Evolutionary conservation across 2,888 invertebrate genomes (phyloP), one percentile per base, ranked within the genome.

Genomic region (Lepidonotus clava): DNA sequence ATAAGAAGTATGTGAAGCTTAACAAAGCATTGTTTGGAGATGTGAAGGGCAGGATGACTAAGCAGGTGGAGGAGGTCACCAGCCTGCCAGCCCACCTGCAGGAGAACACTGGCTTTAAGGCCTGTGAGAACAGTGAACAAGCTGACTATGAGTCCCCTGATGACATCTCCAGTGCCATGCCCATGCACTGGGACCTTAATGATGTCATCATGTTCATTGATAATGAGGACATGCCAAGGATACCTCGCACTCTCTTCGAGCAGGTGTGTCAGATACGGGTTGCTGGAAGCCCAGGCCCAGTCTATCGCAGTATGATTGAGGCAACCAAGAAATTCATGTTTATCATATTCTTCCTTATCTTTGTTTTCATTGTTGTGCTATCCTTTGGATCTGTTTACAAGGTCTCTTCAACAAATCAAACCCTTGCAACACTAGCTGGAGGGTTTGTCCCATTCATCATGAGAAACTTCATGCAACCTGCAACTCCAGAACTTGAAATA

Each of bases 361-460:
- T 94, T 88, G 93, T 94, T 5, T 93, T 93, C 91, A 91, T 94
- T 51, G 93, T 94, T n/a, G 93, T 94, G 34, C 91, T 93, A 91
- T 92, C 93, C 5, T 94, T 94, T 89, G 94, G 94, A 41, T 92
- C 92, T 83, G 91, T 92, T 0, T 91, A 92, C 86, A 90, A 91
- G 66, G 92, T 94, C 88, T 93, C 93, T 1, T 92, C 93, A 28
- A 93, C 94, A 46, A 94, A 94, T 90, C 93, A 93, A 86, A 94
- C 92, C 21, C 86, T 93, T 36, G 94, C 94, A 5, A 93, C 94
- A 0, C 87, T 93, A 36, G 94, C 94, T 0, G 94, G 90, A 5
- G 90, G 90, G 0, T 90, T 90, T 41, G 88, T 90, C 77, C 90
- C 90, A n/a, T 88, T 90, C 84, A 87, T 90, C 61, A 66, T 90